phyloP scores from a whole-genome alignment of 2,888 invertebrate genomes.

The Eupithecia subumbrata region DNA sequence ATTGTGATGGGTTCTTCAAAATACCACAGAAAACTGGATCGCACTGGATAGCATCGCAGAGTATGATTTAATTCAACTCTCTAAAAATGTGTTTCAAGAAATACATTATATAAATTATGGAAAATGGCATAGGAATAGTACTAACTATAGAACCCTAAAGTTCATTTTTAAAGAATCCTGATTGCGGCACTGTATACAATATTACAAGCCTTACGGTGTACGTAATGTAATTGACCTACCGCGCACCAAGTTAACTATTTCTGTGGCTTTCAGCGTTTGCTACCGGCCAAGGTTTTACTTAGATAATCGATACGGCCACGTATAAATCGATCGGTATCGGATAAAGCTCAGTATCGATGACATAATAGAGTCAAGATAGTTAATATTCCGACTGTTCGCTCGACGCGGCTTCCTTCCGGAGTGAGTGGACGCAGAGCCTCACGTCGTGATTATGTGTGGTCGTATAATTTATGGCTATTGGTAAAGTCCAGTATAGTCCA shows the following conservation, averaged over 20 bases:
- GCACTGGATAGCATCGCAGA: not conserved
- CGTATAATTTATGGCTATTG: not conserved
- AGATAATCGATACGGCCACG: conserved; percentile 20
- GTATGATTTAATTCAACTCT: not conserved
- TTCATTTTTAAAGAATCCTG: not conserved
- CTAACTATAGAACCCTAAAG: too few species aligned
- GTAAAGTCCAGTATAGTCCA: not conserved
- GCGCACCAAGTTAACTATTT: conserved; percentile 13
- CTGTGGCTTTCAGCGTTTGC: not conserved
- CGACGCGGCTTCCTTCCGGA: conserved; percentile 10
- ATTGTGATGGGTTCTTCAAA: not conserved
- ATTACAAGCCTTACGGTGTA: conserved; percentile 17
- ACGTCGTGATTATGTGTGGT: not conserved
- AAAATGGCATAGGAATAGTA: not conserved
- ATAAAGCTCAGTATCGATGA: not conserved
- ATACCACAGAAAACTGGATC: not conserved
- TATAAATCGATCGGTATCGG: conserved; percentile 18
- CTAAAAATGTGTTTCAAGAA: not conserved
- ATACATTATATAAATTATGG: not conserved
- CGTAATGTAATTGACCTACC: conserved; percentile 27
- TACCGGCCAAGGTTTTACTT: not conserved
- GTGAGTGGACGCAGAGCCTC: not conserved
- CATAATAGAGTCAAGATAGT: not conserved
- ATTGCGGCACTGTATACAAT: conserved; percentile 7
- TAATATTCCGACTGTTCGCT: conserved; percentile 1